Base-by-base conservation (phyloP, 2,113 vertebrate species). In the Melanerpes formicivorus region DNA sequence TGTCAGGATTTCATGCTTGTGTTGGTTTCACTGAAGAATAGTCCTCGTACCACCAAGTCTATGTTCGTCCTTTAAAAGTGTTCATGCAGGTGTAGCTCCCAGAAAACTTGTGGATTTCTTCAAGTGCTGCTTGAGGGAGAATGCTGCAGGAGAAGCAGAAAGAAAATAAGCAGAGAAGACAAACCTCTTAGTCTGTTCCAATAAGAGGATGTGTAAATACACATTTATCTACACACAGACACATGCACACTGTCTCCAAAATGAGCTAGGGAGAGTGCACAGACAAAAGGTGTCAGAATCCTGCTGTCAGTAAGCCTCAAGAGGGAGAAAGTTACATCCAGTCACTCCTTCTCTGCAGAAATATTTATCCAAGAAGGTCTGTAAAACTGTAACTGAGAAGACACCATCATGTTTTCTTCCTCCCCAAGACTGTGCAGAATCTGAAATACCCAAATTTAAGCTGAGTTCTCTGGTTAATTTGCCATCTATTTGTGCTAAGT, bases 31-130 rank as follows among this genome's bases (percentile, higher is more conserved):
- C 62, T 59, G 71, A 56, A 86, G 93, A 94, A 69, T 4, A 79
- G 84, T 87, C 74, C 73, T 71, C 52, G 22, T 29, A 6, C 78
- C 90, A 65, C 7, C 18, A 48, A 29, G 50, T 93, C 95, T 98
- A 99, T 98, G 98, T 99, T 96, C 99, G 97, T 44, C 99, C 99
- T 97, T 99, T 99, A 69, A 99, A 99, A 66, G 99, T 99, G 97
- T 99, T 99, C 99, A 99, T 99, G 97, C 99, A 99, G 88, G 99
- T 99, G 88, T 99, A 99, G 94, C 96, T 98, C 92, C 99, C 99
- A 72, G 99, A 98, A 96, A 99, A 99, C 97, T 96, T 99, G 97
- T 99, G 97, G 97, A 99, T 99, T 97, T 99, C 99, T 96, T 99
- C 99, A 70, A 99, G 98, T 46, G 99, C 99, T 72, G 98, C 97